Percentiles rank a stretch among this genome's conserved stretches.
phyloP scores from a whole-genome alignment of 1,140 invertebrate genomes.

The Drusus annulatus region DNA sequence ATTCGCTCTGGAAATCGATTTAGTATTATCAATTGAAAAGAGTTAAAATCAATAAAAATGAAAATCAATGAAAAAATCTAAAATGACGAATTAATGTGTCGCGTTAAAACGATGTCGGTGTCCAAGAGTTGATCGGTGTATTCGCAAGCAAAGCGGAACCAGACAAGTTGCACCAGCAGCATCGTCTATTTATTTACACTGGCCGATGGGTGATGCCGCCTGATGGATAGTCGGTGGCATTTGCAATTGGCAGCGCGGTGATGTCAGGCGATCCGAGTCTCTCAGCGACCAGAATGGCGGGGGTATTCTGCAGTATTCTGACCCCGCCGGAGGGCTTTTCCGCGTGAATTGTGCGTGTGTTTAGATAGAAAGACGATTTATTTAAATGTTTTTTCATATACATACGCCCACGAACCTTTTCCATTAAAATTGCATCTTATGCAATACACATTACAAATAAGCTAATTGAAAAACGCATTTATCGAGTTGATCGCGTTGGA shows the following conservation, averaged over 20 bases:
- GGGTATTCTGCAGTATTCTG: neutral
- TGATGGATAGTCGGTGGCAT: constrained; percentile 57
- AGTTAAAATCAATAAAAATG: no score
- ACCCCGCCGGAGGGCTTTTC: constrained; percentile 1
- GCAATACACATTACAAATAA: no score
- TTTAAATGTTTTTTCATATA: no score
- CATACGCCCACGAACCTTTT: no score
- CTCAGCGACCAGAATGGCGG: neutral
- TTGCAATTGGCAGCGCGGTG: constrained; percentile 62
- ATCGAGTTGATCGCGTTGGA: no score
- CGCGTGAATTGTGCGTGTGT: neutral
- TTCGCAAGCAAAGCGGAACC: neutral
- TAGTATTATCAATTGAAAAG: no score
- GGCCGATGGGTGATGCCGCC: constrained; percentile 56
- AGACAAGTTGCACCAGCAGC: neutral
- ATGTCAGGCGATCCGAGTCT: neutral
- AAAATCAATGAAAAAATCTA: no score
- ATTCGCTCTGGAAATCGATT: no score
- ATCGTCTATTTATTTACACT: constrained; percentile 55
- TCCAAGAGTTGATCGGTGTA: neutral
- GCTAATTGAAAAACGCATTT: no score
- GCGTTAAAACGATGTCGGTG: no score
- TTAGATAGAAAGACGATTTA: neutral
- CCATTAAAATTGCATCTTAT: no score
- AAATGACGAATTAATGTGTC: no score